Evolutionary conservation across 2,888 invertebrate genomes (phyloP).

Genomic region (Acanthopleura granulata): DNA sequence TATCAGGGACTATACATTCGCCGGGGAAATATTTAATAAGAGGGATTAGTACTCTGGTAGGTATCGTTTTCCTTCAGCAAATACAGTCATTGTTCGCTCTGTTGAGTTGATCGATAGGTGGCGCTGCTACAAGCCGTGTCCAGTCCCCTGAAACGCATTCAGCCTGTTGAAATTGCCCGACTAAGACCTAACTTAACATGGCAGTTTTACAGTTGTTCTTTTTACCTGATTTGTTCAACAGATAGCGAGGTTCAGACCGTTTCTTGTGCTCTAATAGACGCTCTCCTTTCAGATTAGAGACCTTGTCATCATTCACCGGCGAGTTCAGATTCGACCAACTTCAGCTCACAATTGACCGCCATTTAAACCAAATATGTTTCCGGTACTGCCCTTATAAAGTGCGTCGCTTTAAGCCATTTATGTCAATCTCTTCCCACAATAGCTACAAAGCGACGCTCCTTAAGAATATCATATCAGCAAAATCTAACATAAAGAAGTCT

Average conservation of each 20-base stretch:
- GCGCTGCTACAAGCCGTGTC: too few species aligned
- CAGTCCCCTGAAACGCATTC: too few species aligned
- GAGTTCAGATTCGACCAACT: not conserved
- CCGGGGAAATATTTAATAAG: not conserved
- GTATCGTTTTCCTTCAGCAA: not conserved
- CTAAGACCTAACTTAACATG: not conserved
- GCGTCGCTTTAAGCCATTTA: not conserved
- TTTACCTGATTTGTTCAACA: slow-evolving; percentile 10
- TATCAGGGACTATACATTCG: too few species aligned
- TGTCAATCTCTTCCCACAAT: not conserved
- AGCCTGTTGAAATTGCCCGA: not conserved
- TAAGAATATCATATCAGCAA: slow-evolving; percentile 3
- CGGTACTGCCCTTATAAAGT: not conserved
- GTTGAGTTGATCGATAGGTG: too few species aligned
- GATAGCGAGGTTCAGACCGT: not conserved
- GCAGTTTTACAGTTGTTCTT: slow-evolving; percentile 8
- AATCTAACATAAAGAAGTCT: slow-evolving; percentile 5
- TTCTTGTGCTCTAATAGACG: not conserved
- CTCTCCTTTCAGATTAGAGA: slow-evolving; percentile 4
- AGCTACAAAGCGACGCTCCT: not conserved
- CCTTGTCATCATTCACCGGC: not conserved
- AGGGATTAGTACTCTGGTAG: not conserved
- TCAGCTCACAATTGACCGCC: not conserved
- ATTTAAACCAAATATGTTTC: not conserved
- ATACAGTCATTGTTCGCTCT: not conserved